Evolutionary conservation across 2,888 invertebrate genomes (phyloP), one percentile per base, ranked within the genome.

Genomic region (Drosophila bunnanda): DNA sequence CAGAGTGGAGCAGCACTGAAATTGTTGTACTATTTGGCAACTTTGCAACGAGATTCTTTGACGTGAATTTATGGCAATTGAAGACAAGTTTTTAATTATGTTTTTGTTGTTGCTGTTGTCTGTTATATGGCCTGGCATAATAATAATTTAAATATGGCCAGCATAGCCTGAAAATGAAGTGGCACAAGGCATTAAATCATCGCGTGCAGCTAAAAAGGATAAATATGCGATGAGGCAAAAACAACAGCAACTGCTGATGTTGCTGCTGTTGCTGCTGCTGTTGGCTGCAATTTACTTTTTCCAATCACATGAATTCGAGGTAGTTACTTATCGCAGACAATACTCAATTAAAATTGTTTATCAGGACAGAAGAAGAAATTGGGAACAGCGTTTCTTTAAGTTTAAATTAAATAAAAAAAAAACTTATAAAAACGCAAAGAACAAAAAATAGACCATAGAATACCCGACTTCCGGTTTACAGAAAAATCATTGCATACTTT

Each of bases 31-130:
- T 48, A 81, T 73, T 77, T 75, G 77, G 82, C 83, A 88, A 85
- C 82, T 77, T 79, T 72, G 52, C 43, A 76, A 87, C 87, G 78
- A 82, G 80, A 84, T 81, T 70, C 89, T 88, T 86, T 82, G 86
- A 87, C 88, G 65, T 89, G 84, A 89, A 89, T 87, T 86, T 88
- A 89, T 88, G 86, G 89, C 89, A 86, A 89, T 86, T 89, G 86
- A 83, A 89, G 89, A 89, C 86, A 87, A 88, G 86, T 89, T 87
- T 87, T 87, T 87, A 89, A 89, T 87, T 87, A 86, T 86, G 76
- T 88, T 85, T 61, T 67, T 72, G 67, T 64, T 57, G 53, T 44
- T 62, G 53, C 39, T 62, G 56, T 60, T 73, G 41, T 12, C 60
- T 60, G 70, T 52, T 58, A 64, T 58, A 64, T 64, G 71, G 82